phyloP scores from a whole-genome alignment of 1,140 invertebrate genomes.

The Sogatella furcifera region DNA sequence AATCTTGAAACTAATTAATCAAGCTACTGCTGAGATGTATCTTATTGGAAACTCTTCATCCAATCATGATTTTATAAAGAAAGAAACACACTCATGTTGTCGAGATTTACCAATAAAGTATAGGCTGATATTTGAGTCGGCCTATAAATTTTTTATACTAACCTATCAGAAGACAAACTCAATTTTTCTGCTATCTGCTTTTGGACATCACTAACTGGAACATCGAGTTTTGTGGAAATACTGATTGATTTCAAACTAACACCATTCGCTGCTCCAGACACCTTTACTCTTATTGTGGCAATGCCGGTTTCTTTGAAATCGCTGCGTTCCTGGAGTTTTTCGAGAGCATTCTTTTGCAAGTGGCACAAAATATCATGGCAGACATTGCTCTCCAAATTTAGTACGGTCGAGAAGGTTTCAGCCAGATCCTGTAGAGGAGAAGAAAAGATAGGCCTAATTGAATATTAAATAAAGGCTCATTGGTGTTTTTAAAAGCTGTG shows the following conservation, averaged over 20 bases:
- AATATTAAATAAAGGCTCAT: too few species aligned
- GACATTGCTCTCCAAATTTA: constrained; percentile 2
- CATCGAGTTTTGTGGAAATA: constrained; percentile 37
- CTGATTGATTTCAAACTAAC: constrained; percentile 37
- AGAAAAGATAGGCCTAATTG: too few species aligned
- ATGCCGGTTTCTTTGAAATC: constrained; percentile 50
- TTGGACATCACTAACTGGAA: constrained; percentile 37
- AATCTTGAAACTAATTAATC: too few species aligned
- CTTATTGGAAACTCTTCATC: too few species aligned
- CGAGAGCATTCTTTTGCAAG: constrained; percentile 52
- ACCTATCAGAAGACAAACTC: constrained; percentile 34
- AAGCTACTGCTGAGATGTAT: too few species aligned
- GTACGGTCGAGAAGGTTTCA: background rate
- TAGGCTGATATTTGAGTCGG: too few species aligned
- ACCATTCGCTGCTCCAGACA: constrained; percentile 33
- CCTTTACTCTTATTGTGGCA: constrained; percentile 47
- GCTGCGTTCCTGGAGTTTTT: constrained; percentile 49
- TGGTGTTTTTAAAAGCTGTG: too few species aligned
- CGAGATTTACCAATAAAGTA: too few species aligned
- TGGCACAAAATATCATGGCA: constrained; percentile 7
- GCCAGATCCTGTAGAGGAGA: background rate
- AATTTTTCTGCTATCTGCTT: constrained; percentile 36
- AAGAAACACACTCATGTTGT: too few species aligned
- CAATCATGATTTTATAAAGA: too few species aligned
- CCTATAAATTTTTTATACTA: too few species aligned